Conservation (phyloP, 92 coral and sea anemone genomes). For the Hydrozoanthus gracilis region DNA sequence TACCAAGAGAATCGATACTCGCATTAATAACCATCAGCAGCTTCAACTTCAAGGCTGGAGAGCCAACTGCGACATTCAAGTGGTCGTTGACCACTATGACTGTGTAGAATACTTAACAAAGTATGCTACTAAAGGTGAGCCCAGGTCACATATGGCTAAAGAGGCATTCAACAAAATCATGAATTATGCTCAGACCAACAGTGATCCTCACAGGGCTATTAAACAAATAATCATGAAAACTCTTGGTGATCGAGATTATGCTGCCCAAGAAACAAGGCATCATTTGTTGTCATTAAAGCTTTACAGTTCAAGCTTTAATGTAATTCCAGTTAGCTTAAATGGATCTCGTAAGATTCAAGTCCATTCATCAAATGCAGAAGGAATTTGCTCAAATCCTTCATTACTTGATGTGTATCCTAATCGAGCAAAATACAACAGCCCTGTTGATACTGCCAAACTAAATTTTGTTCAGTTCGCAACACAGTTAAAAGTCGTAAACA, state of each 20-base stretch:
- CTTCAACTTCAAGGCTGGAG: constrained; percentile 46
- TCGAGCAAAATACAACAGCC: constrained; percentile 60
- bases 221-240: constrained; percentile 43
- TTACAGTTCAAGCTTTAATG: constrained; percentile 65
- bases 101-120: constrained; percentile 70
- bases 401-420: constrained; percentile 74
- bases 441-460: constrained; percentile 46
- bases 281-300: constrained; percentile 53
- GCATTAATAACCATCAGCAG: constrained; percentile 74
- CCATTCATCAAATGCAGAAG: constrained; percentile 47
- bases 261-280: constrained; percentile 70
- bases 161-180: constrained; percentile 2
- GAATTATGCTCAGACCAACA: constrained; percentile 54
- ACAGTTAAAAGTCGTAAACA: constrained; percentile 52
- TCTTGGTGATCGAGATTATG: constrained; percentile 67
- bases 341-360: constrained; percentile 63
- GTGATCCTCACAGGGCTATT: constrained; percentile 64
- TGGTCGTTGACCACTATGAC: not conserved
- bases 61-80: constrained; percentile 70
- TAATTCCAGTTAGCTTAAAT: constrained; percentile 67
- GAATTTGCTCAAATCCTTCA: constrained; percentile 62
- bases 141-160: constrained; percentile 52
- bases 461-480: constrained; percentile 40
- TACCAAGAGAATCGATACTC: constrained; percentile 73
- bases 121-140: constrained; percentile 54